Evolutionary conservation across 2,888 invertebrate genomes (phyloP), one percentile per base, ranked within the genome.

Genomic region (Gryllus longicercus): DNA sequence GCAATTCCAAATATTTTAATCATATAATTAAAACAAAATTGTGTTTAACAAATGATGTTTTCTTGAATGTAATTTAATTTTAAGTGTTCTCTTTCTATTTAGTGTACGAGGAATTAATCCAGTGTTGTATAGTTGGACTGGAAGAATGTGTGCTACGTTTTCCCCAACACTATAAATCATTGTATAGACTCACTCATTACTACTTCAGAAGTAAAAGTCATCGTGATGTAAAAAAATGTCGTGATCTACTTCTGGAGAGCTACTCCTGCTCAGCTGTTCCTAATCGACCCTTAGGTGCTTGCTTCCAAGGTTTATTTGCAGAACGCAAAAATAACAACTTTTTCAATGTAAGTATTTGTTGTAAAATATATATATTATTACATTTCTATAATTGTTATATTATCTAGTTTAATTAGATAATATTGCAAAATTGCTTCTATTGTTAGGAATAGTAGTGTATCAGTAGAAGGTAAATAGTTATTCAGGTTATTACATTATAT

Each of bases 121-220:
- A 90, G 51, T 89, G 90, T 74, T 96, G 96, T 85, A 87, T 95
- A 21, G 90, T 91, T 85, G 96, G 96, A 51, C 87, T 97, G 83
- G 94, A 95, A 87, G 93, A 95, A 84, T 97, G 97, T 85, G 91
- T 95, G 11, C 90, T 92, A 78, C 90, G 97, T 77, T 95, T 97
- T 86, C 93, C 96, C 0, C 95, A 96, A 84, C 96, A 98, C 87
- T 97, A 97, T 86, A 98, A 98, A 88, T 95, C 97, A 0, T 90
- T 96, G 79, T 97, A 96, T 87, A 91, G 97, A 83, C 88, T 98
- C 79, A 94, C 96, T 2, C 93, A 96, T 86, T 93, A 95, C 85
- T 96, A 93, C 86, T 93, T 93, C 85, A 91, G 93, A 84, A 92
- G 92, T 78, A 92, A 92, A 85, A 89, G 90, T 80, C 90, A 92